Evolutionary conservation across 2,113 vertebrate species (phyloP), one percentile per base, ranked within the genome.

Genomic region (Urocolius indicus): DNA sequence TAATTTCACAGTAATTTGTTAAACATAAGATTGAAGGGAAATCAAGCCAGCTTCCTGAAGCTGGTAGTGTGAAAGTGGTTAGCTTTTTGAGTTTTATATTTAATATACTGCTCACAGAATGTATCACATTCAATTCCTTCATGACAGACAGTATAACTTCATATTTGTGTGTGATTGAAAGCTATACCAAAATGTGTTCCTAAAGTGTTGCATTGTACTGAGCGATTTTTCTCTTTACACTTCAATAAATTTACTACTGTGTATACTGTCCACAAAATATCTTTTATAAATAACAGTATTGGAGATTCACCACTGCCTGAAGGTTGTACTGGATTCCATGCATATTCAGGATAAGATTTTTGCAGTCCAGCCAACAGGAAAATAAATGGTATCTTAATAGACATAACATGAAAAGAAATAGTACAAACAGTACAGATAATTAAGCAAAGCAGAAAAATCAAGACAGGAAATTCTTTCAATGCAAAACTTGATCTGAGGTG

Each of bases 121-220:
- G 65, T 87, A 96, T 94, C 81, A 95, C 76, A 86, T 95, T 91
- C 93, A 96, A 84, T 96, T 96, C 80, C 90, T 96, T 96, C 94
- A 92, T 93, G 92, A 95, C 84, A 96, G 94, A 85, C 51, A 92
- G 89, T 96, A 90, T 94, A 97, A 97, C 92, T 93, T 88, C 29
- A 84, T 69, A 71, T 74, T 95, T 97, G 84, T 87, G 77, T 90
- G 92, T 92, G 95, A 95, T 58, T 89, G 71, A 96, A 63, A 87
- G 30, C 75, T 95, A 78, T 94, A 92, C 79, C 65, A 95, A 73
- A 83, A 88, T 83, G 62, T 89, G 62, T 73, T 97, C 84, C 80
- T 58, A 45, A 87, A 95, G n/a, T 46, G 74, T 12, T 95, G 74
- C 61, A 65, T 57, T 94, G 80, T 90, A 92, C 73, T 79, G 91